Base-by-base conservation (phyloP, 2,888 invertebrate species). In the Acronicta psi region DNA sequence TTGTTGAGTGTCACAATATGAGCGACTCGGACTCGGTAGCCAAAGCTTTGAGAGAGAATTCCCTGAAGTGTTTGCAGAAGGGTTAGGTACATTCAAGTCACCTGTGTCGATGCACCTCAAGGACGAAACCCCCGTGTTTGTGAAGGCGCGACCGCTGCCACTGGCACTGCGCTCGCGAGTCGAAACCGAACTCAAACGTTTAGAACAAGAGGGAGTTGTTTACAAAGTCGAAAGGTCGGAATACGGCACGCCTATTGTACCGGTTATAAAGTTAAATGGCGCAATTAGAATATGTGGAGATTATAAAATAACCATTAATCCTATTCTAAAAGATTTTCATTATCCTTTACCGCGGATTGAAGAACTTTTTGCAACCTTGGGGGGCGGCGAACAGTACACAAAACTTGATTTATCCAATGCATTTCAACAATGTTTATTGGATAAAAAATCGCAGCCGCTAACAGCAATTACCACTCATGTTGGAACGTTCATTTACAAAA, bases 281-380 rank as follows among this genome's bases (percentile, higher is more conserved):
- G 34, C 42, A 6, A 51, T 51, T 3, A 41, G 51, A 20, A 49
- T 49, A 3, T 42, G 51, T 9, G 51, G 41, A 17, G 41, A 41
- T 18, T 50, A 50, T 9, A 50, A 50, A 18, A 13, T 50, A 14
- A 50, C 40, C 2, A 38, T 49, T 1, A 49, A 46, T 11, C 38
- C 38, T 10, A 17, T 14, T 23, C 7, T 23, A 7, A 23, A 23
- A 23, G 23, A 23, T 7, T 23, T 23, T 23, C 23, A 23, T 23
- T 23, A 23, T 23, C 23, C 23, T 23, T 7, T 23, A 7, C 23
- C 23, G 7, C 23, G 23, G 5, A 23, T 23, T 6, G 36, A 36
- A 14, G 37, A 37, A 1, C 4, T 46, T 0, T 36, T 41, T 5
- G 20, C 41, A n/a, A 14, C 20, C 0, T n/a, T 41, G 1, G 20